A percentile compares a stretch with the other conserved stretches of the same genome.
Conservation (phyloP, 2,797 vertebrate genomes). For the Margarornis squamiger region DNA sequence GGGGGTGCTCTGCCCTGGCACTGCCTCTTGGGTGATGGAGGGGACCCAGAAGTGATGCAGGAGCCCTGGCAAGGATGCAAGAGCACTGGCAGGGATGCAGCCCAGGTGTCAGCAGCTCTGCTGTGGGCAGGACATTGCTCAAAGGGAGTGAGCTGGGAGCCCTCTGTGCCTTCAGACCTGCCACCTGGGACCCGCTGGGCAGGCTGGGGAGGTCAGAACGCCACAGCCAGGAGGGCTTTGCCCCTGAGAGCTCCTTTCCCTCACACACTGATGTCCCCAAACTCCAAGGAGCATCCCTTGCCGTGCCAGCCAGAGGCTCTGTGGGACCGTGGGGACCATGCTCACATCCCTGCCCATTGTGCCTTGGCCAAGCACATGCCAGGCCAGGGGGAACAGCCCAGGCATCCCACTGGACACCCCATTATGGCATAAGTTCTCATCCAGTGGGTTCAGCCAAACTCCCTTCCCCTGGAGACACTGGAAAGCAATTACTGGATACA, state of each 20-base stretch:
- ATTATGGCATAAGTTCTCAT: not conserved
- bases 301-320: not conserved
- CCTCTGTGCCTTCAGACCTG: not conserved
- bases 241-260: not conserved
- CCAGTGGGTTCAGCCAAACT: not conserved
- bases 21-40: not conserved
- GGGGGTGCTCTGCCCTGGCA: not conserved
- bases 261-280: not conserved
- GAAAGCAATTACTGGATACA: not conserved
- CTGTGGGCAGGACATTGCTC: not conserved
- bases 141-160: not conserved
- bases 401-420: not conserved
- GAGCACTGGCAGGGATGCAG: not conserved
- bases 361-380: not conserved
- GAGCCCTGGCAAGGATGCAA: not conserved
- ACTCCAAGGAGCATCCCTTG: not conserved
- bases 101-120: not conserved
- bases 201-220: not conserved
- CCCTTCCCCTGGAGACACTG: accelerated
- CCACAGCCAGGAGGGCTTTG: not conserved
- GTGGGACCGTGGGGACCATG: no score
- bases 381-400: not conserved
- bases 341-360: not conserved
- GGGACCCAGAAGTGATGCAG: not conserved
- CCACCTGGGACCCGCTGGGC: not conserved